Conservation (phyloP, 2,797 vertebrate species). For the Brachymystax lenok region DNA sequence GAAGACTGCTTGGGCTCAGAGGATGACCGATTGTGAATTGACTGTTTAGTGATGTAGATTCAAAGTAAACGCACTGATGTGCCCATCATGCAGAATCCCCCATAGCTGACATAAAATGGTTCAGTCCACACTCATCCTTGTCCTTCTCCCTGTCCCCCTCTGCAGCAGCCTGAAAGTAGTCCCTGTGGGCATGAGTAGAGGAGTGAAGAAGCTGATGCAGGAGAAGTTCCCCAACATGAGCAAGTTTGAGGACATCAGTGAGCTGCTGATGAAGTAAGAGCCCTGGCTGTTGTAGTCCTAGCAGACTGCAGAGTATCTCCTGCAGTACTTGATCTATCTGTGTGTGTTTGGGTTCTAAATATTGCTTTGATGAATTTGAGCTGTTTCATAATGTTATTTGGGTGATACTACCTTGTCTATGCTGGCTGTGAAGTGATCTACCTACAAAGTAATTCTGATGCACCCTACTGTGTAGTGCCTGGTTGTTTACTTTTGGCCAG, state of each 20-base stretch:
- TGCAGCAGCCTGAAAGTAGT: constrained; percentile 92
- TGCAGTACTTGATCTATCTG: not conserved
- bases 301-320: not conserved
- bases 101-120: not conserved
- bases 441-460: too few species aligned
- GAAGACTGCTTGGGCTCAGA: constrained; percentile 33
- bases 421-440: not conserved
- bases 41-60: constrained; percentile 75
- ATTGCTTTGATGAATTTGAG: constrained; percentile 53
- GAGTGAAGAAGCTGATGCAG: constrained; percentile 93
- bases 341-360: not conserved
- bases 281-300: constrained; percentile 16
- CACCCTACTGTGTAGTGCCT: not conserved
- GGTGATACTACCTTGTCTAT: too few species aligned
- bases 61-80: constrained; percentile 87
- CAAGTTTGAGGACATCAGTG: constrained; percentile 90
- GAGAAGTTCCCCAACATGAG: constrained; percentile 92
- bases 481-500: not conserved
- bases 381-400: constrained; percentile 51
- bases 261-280: constrained; percentile 87
- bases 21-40: constrained; percentile 75
- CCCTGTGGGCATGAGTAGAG: constrained; percentile 89
- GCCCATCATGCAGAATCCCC: not conserved
- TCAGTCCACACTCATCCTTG: not conserved
- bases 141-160: not conserved